Conservation (phyloP, 1,140 invertebrate genomes). For the Sarcophaga bullata region DNA sequence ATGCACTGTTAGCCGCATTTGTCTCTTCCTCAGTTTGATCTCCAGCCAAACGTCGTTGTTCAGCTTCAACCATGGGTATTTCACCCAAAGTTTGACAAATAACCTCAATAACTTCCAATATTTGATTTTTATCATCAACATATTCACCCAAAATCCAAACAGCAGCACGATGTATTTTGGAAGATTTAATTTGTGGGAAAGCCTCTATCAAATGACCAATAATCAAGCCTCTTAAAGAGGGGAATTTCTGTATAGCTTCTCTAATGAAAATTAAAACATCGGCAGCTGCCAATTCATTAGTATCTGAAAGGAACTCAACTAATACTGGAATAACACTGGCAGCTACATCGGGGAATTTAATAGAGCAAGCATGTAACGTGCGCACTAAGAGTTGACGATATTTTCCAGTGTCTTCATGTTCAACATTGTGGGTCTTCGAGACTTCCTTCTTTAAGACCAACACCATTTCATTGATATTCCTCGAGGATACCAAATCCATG, state of each 20-base stretch:
- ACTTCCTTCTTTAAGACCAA: constrained; percentile 94
- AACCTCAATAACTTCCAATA: constrained; percentile 81
- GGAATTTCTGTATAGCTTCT: constrained; percentile 94
- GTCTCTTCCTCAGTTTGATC: constrained; percentile 70
- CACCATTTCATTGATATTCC: constrained; percentile 97
- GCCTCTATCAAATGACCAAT: constrained; percentile 85
- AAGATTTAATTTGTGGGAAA: constrained; percentile 84
- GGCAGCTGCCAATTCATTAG: constrained; percentile 90
- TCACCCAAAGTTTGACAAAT: constrained; percentile 84
- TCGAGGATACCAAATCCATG: constrained; percentile 91
- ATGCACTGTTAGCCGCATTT: constrained; percentile 49
- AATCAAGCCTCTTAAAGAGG: constrained; percentile 81
- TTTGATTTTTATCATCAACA: constrained; percentile 80
- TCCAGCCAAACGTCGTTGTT: constrained; percentile 77
- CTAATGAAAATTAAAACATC: constrained; percentile 96
- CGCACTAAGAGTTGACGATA: constrained; percentile 95
- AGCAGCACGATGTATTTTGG: constrained; percentile 90
- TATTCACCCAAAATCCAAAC: constrained; percentile 99
- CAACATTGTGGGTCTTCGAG: constrained; percentile 88
- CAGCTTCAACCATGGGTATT: constrained; percentile 90
- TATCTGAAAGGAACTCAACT: constrained; percentile 95
- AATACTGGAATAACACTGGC: constrained; percentile 92
- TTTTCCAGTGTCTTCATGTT: constrained; percentile 95
- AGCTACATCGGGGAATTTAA: constrained; percentile 98
- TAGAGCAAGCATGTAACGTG: constrained; percentile 93